A percentile compares a stretch with the other conserved stretches of the same genome.
phyloP scores from a whole-genome alignment of 1,140 invertebrate genomes.

The Fopius arisanus region DNA sequence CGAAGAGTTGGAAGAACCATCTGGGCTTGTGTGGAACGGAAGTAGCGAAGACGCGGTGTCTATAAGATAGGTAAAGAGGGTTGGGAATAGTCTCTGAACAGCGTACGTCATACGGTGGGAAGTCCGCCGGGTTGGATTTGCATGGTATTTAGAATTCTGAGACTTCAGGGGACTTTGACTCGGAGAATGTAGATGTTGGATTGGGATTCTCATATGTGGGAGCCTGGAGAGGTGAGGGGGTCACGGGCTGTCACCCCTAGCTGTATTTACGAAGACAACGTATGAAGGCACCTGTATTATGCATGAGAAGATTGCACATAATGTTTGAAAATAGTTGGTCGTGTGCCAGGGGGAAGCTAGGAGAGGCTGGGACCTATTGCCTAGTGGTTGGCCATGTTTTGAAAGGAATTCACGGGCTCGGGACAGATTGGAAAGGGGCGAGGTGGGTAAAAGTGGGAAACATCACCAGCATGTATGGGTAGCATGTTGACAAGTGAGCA shows the following conservation, averaged over 20 bases:
- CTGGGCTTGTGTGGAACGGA: no score
- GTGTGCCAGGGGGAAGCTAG: constrained; percentile 13
- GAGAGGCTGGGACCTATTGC: background rate
- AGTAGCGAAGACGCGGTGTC: background rate
- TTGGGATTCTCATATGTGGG: constrained; percentile 37
- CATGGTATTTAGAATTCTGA: constrained; percentile 48
- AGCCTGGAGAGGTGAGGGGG: constrained; percentile 13
- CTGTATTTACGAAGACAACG: constrained; percentile 8
- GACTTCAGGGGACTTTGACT: constrained; percentile 33
- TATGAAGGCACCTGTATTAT: constrained; percentile 31
- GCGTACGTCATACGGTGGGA: constrained; percentile 47
- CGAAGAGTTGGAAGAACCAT: background rate
- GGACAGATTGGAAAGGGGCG: background rate
- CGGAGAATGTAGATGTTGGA: background rate
- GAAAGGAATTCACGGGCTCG: constrained; percentile 22
- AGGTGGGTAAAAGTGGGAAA: background rate
- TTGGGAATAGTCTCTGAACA: constrained; percentile 35
- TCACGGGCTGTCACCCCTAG: constrained; percentile 25
- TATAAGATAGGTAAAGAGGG: background rate
- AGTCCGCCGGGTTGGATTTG: constrained; percentile 43
- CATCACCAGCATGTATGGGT: background rate
- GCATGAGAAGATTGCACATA: constrained; percentile 30
- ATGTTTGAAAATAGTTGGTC: constrained; percentile 24
- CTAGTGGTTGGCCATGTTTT: constrained; percentile 5
- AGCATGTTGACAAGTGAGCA: constrained; percentile 4